Evolutionary conservation across 2,888 invertebrate genomes (phyloP), one percentile per base, ranked within the genome.

Genomic region (Platerodrilus igneus): DNA sequence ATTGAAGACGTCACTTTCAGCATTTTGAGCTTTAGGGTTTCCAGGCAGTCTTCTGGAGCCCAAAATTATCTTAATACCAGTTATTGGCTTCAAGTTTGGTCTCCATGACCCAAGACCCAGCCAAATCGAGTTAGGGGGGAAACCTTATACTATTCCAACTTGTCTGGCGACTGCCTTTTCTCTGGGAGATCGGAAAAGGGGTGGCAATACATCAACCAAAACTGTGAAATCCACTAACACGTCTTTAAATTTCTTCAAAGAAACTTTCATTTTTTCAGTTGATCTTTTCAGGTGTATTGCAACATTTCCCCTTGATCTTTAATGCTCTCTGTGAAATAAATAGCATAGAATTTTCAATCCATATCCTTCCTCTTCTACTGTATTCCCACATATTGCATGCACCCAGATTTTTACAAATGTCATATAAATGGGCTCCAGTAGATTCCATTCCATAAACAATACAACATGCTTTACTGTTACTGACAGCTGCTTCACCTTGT

Each of bases 221-320:
- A 29, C 29, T 3, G 17, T 16, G 17, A 5, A 29, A 29, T 16
- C 19, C 16, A 27, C 28, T 27, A 27, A 29, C 29, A 29, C 29
- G 29, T 13, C 29, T 29, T 29, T 29, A 29, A 29, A 29, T 29
- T 29, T 4, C 29, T 15, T 17, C 15, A n/a, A 29, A 29, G 29
- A 29, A 16, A 16, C 14, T 29, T 29, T 29, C 29, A 29, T 29
- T 29, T 29, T 9, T 16, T 29, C 14, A 29, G 19, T 17, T 15
- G 29, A 15, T 29, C 29, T 29, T 19, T 14, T 29, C 17, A 29
- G 29, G 29, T 29, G 9, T 29, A n/a, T n/a, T n/a, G n/a, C n/a
- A n/a, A n/a, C n/a, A n/a, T n/a, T n/a, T n/a, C n/a, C n/a, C n/a
- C n/a, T n/a, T n/a, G n/a, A 27, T 27, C 27, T 14, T 13, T 4